Evolutionary conservation across 2,113 vertebrate genomes (phyloP).

Genomic region (Microtus ochrogaster): DNA sequence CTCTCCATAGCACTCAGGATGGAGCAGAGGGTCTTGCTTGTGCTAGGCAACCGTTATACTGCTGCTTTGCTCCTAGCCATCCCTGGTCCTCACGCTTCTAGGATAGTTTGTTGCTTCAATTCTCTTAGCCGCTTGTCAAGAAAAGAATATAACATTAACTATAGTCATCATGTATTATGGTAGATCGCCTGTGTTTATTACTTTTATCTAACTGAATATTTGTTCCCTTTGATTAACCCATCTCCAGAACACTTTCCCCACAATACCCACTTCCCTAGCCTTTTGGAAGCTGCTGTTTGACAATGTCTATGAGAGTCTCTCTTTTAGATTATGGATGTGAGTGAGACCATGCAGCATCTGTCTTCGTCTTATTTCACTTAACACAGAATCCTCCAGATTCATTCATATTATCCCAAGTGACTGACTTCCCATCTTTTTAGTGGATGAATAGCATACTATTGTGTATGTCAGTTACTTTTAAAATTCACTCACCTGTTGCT

Average conservation of each 20-base stretch:
- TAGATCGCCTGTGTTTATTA: not conserved
- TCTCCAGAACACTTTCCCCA: not conserved
- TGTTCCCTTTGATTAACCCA: not conserved
- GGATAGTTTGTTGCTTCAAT: not conserved
- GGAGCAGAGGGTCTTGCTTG: not conserved
- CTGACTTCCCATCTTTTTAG: not conserved
- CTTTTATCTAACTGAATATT: not conserved
- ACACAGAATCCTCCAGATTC: not conserved
- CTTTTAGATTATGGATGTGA: not conserved
- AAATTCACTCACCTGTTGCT: not conserved
- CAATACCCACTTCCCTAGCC: not conserved
- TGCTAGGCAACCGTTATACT: not conserved
- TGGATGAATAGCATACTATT: not conserved
- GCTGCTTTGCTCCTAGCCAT: not conserved
- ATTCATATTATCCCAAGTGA: not conserved
- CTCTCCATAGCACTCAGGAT: not conserved
- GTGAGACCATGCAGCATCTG: not conserved
- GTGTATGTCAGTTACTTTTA: not conserved
- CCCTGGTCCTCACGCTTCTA: not conserved
- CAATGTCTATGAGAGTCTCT: not conserved
- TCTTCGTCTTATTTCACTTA: not conserved
- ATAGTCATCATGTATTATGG: not conserved
- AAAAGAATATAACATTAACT: not conserved
- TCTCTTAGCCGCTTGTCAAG: not conserved
- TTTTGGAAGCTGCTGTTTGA: not conserved